Base-by-base conservation (phyloP, 2,113 vertebrate genomes). In the Spilogale gracilis region DNA sequence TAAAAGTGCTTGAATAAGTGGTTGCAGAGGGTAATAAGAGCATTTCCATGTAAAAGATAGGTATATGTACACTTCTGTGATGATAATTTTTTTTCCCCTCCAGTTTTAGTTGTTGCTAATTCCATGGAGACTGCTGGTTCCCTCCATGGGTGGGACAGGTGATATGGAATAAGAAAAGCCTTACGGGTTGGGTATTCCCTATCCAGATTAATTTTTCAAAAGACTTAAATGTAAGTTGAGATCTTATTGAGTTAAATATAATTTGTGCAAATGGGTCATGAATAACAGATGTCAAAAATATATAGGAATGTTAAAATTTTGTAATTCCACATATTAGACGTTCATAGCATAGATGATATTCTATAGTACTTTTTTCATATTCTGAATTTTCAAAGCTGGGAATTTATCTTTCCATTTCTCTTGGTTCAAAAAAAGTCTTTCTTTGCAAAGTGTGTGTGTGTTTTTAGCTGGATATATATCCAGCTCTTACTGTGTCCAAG, bases 241-340 rank as follows among this genome's bases (percentile, higher is more conserved):
- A 93, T 96, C 20, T 95, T 91, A 83, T 0, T 88, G 92, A 85
- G 38, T 96, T 88, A 84, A 97, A 52, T 96, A 91, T 81, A 82
- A 81, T 86, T 90, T 89, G 54, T 90, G 76, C 52, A 94, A 94
- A 85, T 85, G 63, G 69, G 9, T 74, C 73, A 74, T 93, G 63
- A 93, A 56, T 96, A 56, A 96, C 76, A 84, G 58, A 80, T 96
- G 38, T 85, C 65, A 89, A 85, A 97, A 96, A 91, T 88, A 52
- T 69, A 76, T 56, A 74, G 58, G 38, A 91, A 89, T 88, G 23
- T 88, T 96, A 74, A 89, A 94, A 91, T 58, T 80, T 94, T 91
- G 2, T 85, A 88, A 93, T 94, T 94, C 43, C 82, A 32, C 9
- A 73, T n/a, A 71, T 90, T 93, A 92, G 91, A 94, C 94, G 90